Conservation (phyloP, 1,140 invertebrate species). For the Hyles vespertilio region DNA sequence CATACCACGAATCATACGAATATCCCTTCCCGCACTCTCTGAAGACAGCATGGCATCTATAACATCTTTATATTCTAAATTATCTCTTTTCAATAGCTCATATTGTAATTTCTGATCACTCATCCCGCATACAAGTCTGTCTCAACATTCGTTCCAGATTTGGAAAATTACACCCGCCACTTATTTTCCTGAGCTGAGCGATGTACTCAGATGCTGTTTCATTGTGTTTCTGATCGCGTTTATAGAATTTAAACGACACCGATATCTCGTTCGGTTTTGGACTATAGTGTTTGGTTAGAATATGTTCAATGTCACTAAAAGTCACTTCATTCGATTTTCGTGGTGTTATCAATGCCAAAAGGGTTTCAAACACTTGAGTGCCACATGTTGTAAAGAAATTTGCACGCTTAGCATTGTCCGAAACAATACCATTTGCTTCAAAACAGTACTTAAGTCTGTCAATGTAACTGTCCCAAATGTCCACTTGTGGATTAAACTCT, state of each 20-base stretch:
- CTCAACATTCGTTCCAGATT: constrained; percentile 32
- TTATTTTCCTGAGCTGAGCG: constrained; percentile 6
- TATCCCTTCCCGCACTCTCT: constrained; percentile 27
- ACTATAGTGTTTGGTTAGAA: constrained; percentile 27
- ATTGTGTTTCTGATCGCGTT: too few relatives aligned
- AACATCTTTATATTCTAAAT: constrained; percentile 24
- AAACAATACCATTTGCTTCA: constrained; percentile 21
- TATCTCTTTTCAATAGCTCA: constrained; percentile 25
- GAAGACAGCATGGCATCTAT: constrained; percentile 21
- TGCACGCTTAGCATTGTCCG: constrained; percentile 18
- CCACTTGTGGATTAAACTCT: constrained; percentile 19
- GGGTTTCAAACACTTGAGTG: constrained; percentile 22
- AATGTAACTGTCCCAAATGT: constrained; percentile 26
- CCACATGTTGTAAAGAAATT: constrained; percentile 34
- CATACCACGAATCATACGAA: constrained; percentile 13
- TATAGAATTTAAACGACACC: too few relatives aligned
- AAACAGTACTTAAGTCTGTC: constrained; percentile 27
- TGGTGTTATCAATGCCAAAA: constrained; percentile 21
- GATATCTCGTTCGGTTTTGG: constrained; percentile 33
- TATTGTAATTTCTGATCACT: constrained; percentile 25
- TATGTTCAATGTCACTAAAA: constrained; percentile 16
- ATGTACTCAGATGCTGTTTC: too few relatives aligned
- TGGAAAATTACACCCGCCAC: constrained; percentile 26
- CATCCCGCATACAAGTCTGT: constrained; percentile 30
- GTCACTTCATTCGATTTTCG: constrained; percentile 22